Evolutionary conservation across 1,140 invertebrate species (phyloP).

Genomic region (Tetraneura akinire): DNA sequence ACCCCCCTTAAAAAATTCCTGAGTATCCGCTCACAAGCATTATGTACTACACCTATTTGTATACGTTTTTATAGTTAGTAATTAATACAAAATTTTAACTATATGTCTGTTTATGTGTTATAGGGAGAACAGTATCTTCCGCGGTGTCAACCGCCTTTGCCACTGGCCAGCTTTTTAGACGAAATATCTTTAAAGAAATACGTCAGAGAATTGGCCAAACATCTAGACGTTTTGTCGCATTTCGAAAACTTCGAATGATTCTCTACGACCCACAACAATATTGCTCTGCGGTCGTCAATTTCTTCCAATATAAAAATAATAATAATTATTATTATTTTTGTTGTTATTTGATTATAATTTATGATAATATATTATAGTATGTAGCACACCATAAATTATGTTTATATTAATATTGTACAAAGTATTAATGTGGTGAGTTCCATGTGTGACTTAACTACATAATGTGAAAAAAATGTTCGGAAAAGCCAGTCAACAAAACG

Average conservation of each 20-base stretch:
- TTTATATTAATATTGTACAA: conserved; percentile 42
- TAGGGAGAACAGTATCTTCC: conserved; percentile 81
- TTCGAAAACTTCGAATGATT: conserved; percentile 61
- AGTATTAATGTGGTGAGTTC: background rate
- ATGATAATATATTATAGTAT: background rate
- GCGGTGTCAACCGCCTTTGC: conserved; percentile 80
- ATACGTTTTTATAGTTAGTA: background rate
- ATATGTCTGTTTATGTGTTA: conserved; percentile 41
- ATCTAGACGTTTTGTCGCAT: conserved; percentile 77
- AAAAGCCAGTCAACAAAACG: background rate
- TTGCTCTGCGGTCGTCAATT: conserved; percentile 37
- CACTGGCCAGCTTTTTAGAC: conserved; percentile 86
- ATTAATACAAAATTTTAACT: no score
- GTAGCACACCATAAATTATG: conserved; percentile 10
- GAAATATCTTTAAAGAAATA: conserved; percentile 79
- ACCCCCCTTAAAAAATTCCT: no score
- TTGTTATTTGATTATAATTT: conserved; percentile 45
- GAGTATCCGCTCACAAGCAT: no score
- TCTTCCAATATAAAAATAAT: conserved; percentile 52
- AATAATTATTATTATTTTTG: conserved; percentile 50
- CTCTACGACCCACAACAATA: conserved; percentile 61
- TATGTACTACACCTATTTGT: no score
- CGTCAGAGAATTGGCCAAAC: conserved; percentile 78
- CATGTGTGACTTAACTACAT: background rate
- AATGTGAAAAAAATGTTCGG: conserved; percentile 29